A percentile compares a stretch with the other conserved stretches of the same genome.
Conservation (phyloP, 2,797 vertebrate genomes). For the Carduelis carduelis region DNA sequence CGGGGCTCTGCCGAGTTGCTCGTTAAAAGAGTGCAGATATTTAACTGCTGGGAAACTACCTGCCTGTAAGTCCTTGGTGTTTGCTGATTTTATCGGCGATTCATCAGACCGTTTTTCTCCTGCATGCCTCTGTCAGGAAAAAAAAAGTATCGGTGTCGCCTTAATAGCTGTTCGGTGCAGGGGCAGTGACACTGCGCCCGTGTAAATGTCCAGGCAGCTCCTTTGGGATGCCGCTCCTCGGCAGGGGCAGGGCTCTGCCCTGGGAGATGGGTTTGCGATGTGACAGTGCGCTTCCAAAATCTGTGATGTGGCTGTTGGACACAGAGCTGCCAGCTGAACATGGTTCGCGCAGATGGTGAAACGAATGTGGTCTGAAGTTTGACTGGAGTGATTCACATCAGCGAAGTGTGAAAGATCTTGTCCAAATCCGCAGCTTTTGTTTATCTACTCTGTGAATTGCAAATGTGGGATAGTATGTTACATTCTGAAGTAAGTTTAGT, state of each 20-base stretch:
- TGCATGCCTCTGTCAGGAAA: background rate
- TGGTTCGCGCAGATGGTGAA: constrained; percentile 3
- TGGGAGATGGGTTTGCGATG: background rate
- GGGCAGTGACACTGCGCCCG: rapidly evolving
- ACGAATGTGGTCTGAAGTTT: constrained; percentile 22
- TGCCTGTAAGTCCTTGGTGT: background rate
- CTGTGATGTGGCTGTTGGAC: background rate
- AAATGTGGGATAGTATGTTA: background rate
- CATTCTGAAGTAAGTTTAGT: background rate
- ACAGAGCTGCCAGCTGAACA: background rate
- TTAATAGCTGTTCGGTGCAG: rapidly evolving
- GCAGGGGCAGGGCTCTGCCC: background rate
- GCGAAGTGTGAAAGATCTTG: constrained; percentile 26
- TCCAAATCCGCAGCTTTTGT: constrained; percentile 24
- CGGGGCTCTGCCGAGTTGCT: background rate
- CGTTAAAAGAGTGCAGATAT: background rate
- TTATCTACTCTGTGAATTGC: background rate
- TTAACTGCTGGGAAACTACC: background rate
- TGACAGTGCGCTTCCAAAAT: background rate
- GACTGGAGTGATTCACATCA: constrained; percentile 26
- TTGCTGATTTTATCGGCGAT: background rate
- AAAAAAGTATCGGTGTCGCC: background rate
- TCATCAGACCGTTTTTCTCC: background rate
- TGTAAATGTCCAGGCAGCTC: rapidly evolving
- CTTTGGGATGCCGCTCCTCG: background rate